These are phyloP conservation scores for Ginglymostoma cirratum DNA, from an alignment of 2,113 vertebrate species.

Conservation along the genomic window DNA sequence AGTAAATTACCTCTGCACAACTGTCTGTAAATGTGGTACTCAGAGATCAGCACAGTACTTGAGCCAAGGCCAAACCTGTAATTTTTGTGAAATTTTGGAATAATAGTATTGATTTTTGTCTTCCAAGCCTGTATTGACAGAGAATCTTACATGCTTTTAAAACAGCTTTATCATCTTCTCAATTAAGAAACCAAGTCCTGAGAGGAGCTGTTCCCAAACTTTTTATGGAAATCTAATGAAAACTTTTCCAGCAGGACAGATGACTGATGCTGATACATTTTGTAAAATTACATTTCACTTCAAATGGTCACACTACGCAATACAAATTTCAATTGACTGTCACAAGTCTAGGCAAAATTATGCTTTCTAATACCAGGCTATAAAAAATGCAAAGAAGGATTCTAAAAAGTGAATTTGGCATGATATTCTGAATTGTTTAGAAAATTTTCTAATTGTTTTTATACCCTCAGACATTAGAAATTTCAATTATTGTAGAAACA, in stretches of 20 bases:
- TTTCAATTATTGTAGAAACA: neutral
- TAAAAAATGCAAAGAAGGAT: neutral
- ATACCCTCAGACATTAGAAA: neutral
- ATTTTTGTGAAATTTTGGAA: neutral
- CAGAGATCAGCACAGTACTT: neutral
- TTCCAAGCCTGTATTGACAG: neutral
- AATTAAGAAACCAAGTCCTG: neutral
- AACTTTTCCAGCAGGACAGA: neutral
- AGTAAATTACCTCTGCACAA: neutral
- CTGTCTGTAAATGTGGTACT: neutral
- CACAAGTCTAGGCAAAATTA: neutral
- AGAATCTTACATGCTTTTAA: neutral
- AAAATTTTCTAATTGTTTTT: neutral
- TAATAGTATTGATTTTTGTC: neutral
- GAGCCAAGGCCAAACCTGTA: neutral
- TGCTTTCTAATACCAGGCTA: neutral
- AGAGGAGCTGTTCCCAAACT: neutral
- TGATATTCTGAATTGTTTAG: neutral
- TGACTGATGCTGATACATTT: neutral
- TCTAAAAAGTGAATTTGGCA: neutral
- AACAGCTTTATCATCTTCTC: neutral
- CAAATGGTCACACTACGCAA: neutral
- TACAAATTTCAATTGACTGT: neutral
- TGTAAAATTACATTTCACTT: neutral
- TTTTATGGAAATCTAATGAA: neutral